Conservation (phyloP, 2,888 invertebrate genomes). For the Acronicta leporina region DNA sequence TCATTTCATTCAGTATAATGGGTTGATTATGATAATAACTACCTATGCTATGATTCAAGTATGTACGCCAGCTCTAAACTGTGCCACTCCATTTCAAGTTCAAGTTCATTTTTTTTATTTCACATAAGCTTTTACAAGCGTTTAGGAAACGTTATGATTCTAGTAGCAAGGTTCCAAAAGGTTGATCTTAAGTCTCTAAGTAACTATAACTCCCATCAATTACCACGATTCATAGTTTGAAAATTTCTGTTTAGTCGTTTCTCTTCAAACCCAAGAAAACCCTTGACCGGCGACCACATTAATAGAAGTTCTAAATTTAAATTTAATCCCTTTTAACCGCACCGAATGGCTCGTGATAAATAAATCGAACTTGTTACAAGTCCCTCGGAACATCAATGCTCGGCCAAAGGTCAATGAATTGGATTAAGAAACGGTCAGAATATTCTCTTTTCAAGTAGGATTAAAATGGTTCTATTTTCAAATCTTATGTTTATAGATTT, state of each 20-base stretch:
- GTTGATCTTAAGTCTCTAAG: too few relatives aligned
- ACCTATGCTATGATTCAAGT: too few relatives aligned
- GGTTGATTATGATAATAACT: too few relatives aligned
- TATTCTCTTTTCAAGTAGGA: not conserved
- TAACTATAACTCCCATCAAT: conserved; percentile 10
- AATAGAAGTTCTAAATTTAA: conserved; percentile 60
- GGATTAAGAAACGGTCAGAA: conserved; percentile 6
- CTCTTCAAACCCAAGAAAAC: conserved; percentile 29
- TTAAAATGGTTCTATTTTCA: too few relatives aligned
- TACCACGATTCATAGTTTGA: conserved; percentile 17
- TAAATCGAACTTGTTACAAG: conserved; percentile 47
- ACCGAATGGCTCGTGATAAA: conserved; percentile 51
- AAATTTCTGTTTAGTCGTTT: conserved; percentile 20
- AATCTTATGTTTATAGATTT: too few relatives aligned
- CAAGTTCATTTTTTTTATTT: too few relatives aligned
- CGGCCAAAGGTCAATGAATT: conserved; percentile 40
- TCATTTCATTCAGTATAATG: too few relatives aligned
- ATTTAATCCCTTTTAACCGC: conserved; percentile 51
- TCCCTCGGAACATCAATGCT: conserved; percentile 40
- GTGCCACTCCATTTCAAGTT: too few relatives aligned
- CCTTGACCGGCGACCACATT: conserved; percentile 55
- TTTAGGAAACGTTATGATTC: too few relatives aligned
- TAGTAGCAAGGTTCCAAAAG: too few relatives aligned
- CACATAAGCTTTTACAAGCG: too few relatives aligned
- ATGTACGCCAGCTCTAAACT: too few relatives aligned